Percentiles rank a stretch among this genome's conserved stretches.
These are phyloP conservation scores for Labrus mixtus DNA, from an alignment of 2,113 vertebrate genomes.

Conservation along the genomic window DNA sequence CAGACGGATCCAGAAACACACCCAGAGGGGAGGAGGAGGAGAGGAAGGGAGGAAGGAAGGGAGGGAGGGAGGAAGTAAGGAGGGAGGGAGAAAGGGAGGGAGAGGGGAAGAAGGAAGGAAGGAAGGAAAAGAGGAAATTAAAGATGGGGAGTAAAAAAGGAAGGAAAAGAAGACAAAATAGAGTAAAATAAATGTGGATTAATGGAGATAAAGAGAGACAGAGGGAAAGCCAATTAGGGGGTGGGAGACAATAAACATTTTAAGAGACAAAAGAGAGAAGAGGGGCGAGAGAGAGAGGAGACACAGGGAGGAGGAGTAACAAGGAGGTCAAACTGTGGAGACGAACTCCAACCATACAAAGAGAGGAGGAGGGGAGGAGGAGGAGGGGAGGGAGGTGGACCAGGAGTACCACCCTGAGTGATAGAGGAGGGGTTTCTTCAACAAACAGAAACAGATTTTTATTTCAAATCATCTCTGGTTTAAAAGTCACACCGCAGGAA, in stretches of 20 bases:
- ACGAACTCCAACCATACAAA: no score
- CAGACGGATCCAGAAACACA: constrained; percentile 43
- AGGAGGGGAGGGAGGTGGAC: background rate
- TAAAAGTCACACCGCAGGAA: no score
- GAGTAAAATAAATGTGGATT: background rate
- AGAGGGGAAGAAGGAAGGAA: no score
- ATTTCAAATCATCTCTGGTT: no score
- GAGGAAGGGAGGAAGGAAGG: no score
- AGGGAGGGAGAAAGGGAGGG: background rate
- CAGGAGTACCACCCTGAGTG: constrained; percentile 29
- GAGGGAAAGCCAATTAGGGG: background rate
- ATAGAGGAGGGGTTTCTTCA: constrained; percentile 42
- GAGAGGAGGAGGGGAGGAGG: background rate
- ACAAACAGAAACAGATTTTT: no score
- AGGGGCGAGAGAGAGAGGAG: background rate
- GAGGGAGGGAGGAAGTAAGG: background rate
- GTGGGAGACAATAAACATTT: background rate
- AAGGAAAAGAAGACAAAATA: background rate
- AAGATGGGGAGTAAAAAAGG: background rate
- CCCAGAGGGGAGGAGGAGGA: background rate
- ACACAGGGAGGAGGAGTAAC: background rate
- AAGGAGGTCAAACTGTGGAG: background rate
- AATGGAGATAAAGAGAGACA: background rate
- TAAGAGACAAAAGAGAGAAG: background rate
- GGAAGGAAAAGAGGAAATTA: no score